Evolutionary conservation across 2,113 vertebrate species (phyloP), one percentile per base, ranked within the genome.

Genomic region (Austrofundulus limnaeus): DNA sequence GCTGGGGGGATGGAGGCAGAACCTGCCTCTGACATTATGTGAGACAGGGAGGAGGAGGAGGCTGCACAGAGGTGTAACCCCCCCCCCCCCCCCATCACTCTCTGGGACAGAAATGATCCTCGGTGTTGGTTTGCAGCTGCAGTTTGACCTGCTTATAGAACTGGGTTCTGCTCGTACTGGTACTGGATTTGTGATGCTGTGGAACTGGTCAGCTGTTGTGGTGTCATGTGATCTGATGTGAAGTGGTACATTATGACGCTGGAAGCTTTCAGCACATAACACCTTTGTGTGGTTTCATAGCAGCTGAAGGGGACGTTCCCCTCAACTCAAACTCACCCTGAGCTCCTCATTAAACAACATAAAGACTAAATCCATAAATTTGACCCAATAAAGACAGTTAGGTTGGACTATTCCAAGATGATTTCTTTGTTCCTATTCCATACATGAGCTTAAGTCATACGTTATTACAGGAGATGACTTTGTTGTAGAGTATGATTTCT

Each of bases 111-210:
- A n/a, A 23, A 42, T 67, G 51, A 67, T 67, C 46, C 46, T 38
- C 12, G 14, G n/a, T 16, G 45, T 53, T 66, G 46, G 34, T 39
- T 51, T 16, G 34, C 31, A 34, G 65, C 65, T 59, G 65, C 65
- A 51, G 24, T 13, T 13, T 68, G 66, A 60, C 66, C 66, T 69
- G 66, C 49, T 61, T 60, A 47, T 43, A 23, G n/a, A 38, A 41
- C 41, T 38, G 48, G 39, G 3, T 38, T 39, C 34, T 42, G 53
- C 1, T 16, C 24, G 17, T 34, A 12, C 20, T 23, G 37, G 37
- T 37, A 20, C 31, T 21, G 20, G 43, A 37, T 45, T 31, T 31
- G n/a, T n/a, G 12, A 31, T 9, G 42, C n/a, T 15, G 19, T 2
- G 19, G 5, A 49, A 43, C 46, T 10, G 16, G 25, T 38, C 57